These are phyloP conservation scores for Meloidogyne chitwoodi DNA, from an alignment of 1,140 invertebrate species.

Conservation along the genomic window DNA sequence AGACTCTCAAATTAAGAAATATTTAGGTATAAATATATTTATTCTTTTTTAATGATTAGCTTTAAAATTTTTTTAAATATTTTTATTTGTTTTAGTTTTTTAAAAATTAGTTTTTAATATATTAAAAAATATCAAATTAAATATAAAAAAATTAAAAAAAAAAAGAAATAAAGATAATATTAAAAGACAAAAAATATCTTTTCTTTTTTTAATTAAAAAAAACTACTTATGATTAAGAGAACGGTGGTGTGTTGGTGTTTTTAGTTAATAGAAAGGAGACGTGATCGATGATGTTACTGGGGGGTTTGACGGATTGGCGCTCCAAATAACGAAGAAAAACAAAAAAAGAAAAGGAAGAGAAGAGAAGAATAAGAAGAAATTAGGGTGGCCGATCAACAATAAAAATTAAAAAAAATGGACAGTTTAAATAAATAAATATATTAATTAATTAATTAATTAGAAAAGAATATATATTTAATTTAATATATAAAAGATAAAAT, in stretches of 20 bases:
- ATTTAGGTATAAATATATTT: too few species aligned
- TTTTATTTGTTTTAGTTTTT: too few species aligned
- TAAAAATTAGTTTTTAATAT: too few species aligned
- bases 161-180: too few species aligned
- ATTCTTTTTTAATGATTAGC: too few species aligned
- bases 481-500: too few species aligned
- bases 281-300: background rate
- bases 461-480: background rate
- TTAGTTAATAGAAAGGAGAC: background rate
- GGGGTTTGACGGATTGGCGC: background rate
- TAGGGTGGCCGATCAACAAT: background rate
- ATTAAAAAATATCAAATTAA: too few species aligned
- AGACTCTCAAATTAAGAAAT: too few species aligned
- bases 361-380: background rate
- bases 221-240: background rate
- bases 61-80: too few species aligned
- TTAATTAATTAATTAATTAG: background rate
- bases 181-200: background rate
- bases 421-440: background rate
- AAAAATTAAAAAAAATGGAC: background rate
- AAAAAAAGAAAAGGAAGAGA: too few species aligned
- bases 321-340: background rate
- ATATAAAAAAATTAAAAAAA: too few species aligned
- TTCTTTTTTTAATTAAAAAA: background rate
- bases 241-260: background rate